Evolutionary conservation across 2,888 invertebrate genomes (phyloP).

Genomic region (Tenodera sinensis): DNA sequence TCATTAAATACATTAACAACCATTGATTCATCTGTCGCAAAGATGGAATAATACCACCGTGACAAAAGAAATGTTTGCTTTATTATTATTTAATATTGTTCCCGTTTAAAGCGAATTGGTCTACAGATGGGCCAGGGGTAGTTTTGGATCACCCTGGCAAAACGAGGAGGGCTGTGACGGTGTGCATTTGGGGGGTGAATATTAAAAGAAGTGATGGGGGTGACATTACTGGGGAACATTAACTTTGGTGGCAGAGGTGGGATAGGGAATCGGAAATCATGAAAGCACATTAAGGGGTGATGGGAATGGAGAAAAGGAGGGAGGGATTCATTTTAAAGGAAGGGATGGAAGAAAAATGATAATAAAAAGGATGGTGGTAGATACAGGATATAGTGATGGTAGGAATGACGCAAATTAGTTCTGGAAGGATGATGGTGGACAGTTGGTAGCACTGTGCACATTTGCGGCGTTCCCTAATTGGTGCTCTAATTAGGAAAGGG

Average conservation of each 20-base stretch:
- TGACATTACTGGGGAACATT: conserved; percentile 18
- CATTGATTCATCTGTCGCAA: too few species aligned
- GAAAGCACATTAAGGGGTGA: conserved; percentile 17
- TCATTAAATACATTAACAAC: too few species aligned
- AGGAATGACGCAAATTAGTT: conserved; percentile 21
- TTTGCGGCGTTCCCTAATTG: neutral
- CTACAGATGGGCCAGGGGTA: neutral
- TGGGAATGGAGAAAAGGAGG: neutral
- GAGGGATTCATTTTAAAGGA: neutral
- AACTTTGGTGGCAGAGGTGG: conserved; percentile 17
- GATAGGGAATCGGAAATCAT: conserved; percentile 14
- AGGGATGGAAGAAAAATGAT: neutral
- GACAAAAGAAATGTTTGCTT: too few species aligned
- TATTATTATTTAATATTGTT: too few species aligned
- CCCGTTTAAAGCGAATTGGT: too few species aligned
- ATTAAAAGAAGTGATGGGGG: conserved; percentile 25
- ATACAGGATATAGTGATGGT: neutral
- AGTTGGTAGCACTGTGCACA: neutral
- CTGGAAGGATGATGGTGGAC: neutral
- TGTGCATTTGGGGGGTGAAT: conserved; percentile 18
- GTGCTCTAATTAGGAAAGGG: conserved; percentile 2
- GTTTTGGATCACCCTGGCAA: neutral
- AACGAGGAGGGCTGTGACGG: neutral
- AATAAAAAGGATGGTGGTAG: conserved; percentile 4
- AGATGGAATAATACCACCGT: too few species aligned